phyloP scores from a whole-genome alignment of 2,113 vertebrate genomes.

The Cottus gobio region DNA sequence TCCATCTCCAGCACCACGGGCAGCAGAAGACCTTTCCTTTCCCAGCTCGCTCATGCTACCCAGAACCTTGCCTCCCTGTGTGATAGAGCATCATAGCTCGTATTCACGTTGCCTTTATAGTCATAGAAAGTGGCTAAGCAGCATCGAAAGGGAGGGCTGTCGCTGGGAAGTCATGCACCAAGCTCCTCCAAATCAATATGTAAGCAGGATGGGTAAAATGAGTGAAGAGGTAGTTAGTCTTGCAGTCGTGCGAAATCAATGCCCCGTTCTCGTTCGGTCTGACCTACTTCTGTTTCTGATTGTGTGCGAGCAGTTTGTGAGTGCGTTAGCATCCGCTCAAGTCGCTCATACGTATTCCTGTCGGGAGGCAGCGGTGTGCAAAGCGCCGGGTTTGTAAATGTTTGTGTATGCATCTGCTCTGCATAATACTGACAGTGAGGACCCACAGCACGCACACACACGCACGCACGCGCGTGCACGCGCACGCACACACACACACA shows the following conservation, averaged over 20 bases:
- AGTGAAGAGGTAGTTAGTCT: conserved; percentile 14
- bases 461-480: not conserved
- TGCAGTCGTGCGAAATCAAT: conserved; percentile 35
- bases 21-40: conserved; percentile 40
- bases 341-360: not conserved
- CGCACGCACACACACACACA: not conserved
- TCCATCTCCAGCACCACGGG: conserved; percentile 34
- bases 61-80: conserved; percentile 9
- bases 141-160: conserved; percentile 18
- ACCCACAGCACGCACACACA: not conserved
- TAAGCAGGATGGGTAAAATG: conserved; percentile 1
- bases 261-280: not conserved
- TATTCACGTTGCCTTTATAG: conserved; percentile 26
- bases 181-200: conserved; percentile 23
- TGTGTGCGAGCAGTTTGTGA: conserved; percentile 13
- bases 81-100: conserved; percentile 15
- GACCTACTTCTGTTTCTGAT: conserved; percentile 33
- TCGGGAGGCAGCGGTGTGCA: not conserved
- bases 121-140: not conserved
- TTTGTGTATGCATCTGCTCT: conserved; percentile 38
- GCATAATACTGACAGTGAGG: conserved; percentile 52
- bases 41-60: not conserved
- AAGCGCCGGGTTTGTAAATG: not conserved
- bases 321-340: not conserved
- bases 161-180: not conserved